phyloP scores from a whole-genome alignment of 1,140 invertebrate species.

The Platorchestia sp. region DNA sequence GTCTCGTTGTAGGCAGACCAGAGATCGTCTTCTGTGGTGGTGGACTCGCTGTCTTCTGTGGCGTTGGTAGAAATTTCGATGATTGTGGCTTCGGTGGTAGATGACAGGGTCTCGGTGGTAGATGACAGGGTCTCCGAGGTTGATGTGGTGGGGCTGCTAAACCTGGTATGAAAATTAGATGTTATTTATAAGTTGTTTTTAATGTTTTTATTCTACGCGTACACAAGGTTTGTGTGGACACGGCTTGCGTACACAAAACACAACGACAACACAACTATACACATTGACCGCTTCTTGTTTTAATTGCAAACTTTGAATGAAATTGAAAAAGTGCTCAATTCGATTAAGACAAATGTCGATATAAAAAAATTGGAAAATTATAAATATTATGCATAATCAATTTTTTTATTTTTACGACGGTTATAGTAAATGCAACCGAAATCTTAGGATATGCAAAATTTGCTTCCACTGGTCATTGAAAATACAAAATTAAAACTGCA shows the following conservation, averaged over 20 bases:
- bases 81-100: not conserved
- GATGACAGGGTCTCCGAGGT: not conserved
- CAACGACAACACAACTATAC: not conserved
- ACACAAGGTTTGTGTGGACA: not conserved
- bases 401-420: too few relatives aligned
- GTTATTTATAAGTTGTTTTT: not conserved
- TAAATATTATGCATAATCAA: too few relatives aligned
- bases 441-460: too few relatives aligned
- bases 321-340: too few relatives aligned
- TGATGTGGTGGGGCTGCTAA: not conserved
- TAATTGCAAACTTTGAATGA: too few relatives aligned
- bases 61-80: not conserved
- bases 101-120: not conserved
- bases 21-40: not conserved
- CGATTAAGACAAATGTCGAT: too few relatives aligned
- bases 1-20: not conserved
- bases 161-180: not conserved
- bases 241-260: not conserved
- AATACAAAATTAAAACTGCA: too few relatives aligned
- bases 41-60: not conserved
- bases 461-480: too few relatives aligned
- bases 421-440: too few relatives aligned
- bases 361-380: too few relatives aligned
- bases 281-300: too few relatives aligned
- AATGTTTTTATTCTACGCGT: too few relatives aligned